Conservation (phyloP, 2,797 vertebrate species). For the Macroramphosus scolopax region DNA sequence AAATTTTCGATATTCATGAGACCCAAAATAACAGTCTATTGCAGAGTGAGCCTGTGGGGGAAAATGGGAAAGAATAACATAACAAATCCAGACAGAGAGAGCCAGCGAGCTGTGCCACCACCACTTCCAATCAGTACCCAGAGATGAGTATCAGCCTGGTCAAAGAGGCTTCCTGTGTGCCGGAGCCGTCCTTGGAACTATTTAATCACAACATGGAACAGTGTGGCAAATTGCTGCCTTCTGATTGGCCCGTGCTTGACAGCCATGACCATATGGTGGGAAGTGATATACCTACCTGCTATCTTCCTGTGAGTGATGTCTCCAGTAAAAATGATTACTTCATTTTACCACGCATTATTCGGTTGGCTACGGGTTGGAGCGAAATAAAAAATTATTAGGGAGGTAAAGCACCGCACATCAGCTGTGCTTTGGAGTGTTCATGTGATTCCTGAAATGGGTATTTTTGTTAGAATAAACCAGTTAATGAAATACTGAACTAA, state of each 20-base stretch:
- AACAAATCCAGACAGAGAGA: slow-evolving; percentile 67
- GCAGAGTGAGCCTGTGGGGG: slow-evolving; percentile 51
- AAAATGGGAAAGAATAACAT: slow-evolving; percentile 64
- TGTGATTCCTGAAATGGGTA: slow-evolving; percentile 29
- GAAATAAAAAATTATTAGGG: slow-evolving; percentile 69
- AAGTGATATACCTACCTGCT: slow-evolving; percentile 83
- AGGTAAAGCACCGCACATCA: slow-evolving; percentile 56
- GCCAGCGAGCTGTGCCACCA: slow-evolving; percentile 58
- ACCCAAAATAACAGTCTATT: slow-evolving; percentile 59
- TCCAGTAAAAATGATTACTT: slow-evolving; percentile 83
- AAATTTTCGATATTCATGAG: slow-evolving; percentile 68
- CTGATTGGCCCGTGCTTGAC: slow-evolving; percentile 76
- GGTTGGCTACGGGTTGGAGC: slow-evolving; percentile 62
- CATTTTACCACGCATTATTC: slow-evolving; percentile 81
- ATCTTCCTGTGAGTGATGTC: slow-evolving; percentile 80
- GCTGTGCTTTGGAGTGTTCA: slow-evolving; percentile 62
- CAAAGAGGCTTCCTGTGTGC: slow-evolving; percentile 76
- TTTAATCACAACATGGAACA: slow-evolving; percentile 82
- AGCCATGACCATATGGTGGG: slow-evolving; percentile 81
- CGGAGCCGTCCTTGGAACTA: slow-evolving; percentile 74
- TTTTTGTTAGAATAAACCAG: slow-evolving; percentile 35
- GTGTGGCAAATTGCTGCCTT: slow-evolving; percentile 77
- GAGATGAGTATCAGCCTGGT: slow-evolving; percentile 79
- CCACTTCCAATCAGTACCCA: slow-evolving; percentile 75
- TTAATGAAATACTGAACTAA: slow-evolving; percentile 3